Base-by-base conservation (phyloP, 2,113 vertebrate genomes). In the Tachysurus vachellii region DNA sequence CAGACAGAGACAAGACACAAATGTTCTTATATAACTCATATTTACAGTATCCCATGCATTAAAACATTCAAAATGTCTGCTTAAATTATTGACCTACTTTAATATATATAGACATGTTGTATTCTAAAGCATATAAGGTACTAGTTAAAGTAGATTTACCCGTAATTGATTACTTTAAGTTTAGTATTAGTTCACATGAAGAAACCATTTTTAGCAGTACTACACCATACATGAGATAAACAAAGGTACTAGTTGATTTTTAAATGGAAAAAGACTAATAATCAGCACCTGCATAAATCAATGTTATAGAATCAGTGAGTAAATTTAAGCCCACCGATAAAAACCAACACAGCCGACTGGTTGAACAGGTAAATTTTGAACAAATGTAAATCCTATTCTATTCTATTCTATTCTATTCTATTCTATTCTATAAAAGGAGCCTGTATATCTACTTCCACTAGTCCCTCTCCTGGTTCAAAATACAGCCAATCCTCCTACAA, bases 201-300 rank as follows among this genome's bases (percentile, higher is more conserved):
- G 2, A 73, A 42, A 44, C 36, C 19, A 11, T 73, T 36, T 36
- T 70, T 28, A 17, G 28, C 14, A 70, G 8, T 17, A 28, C 62
- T 70, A 70, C 28, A 17, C 28, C 7, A 4, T 23, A 73, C 44
- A 73, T 23, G 10, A 73, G 36, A 70, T 73, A 0, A 44, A 73
- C 17, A 44, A 17, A 68, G 28, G 7, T 17, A 17, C 19, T 42
- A 44, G 70, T 19, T 44, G 8, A 11, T 44, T 10, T 44, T 36
- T 73, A 73, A 73, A 73, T 70, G 66, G 28, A 66, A 36, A 26
- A 71, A 21, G 36, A 73, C 70, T 44, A 73, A 21, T 73, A 73
- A 73, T 44, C 17, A 44, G 21, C 36, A 73, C 1, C 7, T 44
- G 7, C 36, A 44, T 44, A 44, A 23, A 36, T 14, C 28, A 36